phyloP scores from a whole-genome alignment of 2,113 vertebrate genomes.

The Semicossyphus pulcher region DNA sequence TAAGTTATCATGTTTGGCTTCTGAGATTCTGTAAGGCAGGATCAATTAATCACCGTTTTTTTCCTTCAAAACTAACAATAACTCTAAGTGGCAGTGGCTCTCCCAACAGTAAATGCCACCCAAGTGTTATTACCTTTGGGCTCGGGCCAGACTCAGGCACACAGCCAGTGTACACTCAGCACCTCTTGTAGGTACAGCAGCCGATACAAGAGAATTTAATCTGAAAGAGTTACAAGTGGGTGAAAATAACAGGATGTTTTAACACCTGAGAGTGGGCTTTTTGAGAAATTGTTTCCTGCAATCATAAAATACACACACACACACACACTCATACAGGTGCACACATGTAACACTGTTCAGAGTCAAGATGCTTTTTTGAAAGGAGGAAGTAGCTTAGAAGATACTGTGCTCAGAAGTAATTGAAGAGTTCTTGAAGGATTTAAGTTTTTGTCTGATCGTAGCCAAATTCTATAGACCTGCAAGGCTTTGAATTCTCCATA shows the following conservation, averaged over 20 bases:
- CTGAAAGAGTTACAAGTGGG: conserved; percentile 17
- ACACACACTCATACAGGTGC: not conserved
- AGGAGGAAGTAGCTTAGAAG: not conserved
- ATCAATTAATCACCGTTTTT: conserved; percentile 39
- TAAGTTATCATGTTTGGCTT: conserved; percentile 20
- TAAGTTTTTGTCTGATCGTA: too few species aligned
- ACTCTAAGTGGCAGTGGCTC: conserved; percentile 47
- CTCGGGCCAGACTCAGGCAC: conserved; percentile 53
- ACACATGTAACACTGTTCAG: not conserved
- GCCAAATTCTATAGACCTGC: too few species aligned
- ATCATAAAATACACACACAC: not conserved
- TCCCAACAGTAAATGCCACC: conserved; percentile 45
- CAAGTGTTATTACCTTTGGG: conserved; percentile 55
- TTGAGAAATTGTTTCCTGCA: conserved; percentile 9
- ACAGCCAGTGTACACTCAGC: conserved; percentile 36
- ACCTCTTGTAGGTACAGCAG: conserved; percentile 20
- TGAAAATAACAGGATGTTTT: conserved; percentile 30
- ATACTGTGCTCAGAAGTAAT: not conserved
- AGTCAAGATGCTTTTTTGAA: not conserved
- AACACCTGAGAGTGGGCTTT: not conserved
- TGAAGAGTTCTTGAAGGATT: not conserved
- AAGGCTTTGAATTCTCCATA: too few species aligned
- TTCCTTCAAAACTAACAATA: conserved; percentile 47
- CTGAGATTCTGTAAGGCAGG: not conserved
- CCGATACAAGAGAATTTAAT: conserved; percentile 34